Base-by-base conservation (phyloP, 2,888 invertebrate genomes). In the Epinotia nisella region DNA sequence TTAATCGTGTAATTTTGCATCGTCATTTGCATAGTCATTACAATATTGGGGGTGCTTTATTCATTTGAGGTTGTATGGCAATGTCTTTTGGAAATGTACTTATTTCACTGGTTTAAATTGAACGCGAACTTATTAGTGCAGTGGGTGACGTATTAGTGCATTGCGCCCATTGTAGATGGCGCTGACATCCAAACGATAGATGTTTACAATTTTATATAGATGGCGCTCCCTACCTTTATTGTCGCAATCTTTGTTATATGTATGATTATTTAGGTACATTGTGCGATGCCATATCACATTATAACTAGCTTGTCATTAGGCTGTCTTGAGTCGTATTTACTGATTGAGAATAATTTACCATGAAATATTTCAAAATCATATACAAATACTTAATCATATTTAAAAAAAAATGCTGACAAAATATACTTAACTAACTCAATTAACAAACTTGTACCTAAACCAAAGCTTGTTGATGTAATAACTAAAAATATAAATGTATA, bases 191-290 rank as follows among this genome's bases (percentile, higher is more conserved):
- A 66, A 64, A 19, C 3, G 0, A 0, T 3, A 51, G 2, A 10
- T n/a, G 9, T 13, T 24, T 24, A 39, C 39, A 9, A 0, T 0
- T 19, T 17, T 17, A 7, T 13, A 53, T n/a, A 65, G 70, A 71
- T 65, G 71, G 65, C 58, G 58, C 10, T 17, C 7, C 19, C n/a
- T n/a, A 10, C 61, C 49, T 41, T 49, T 45, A 15, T 29, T 29
- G 29, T 35, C 7, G 35, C 35, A 35, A 35, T 35, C 9, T 35
- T 35, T 9, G 35, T 35, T 35, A 35, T 7, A 9, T 9, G 7
- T 29, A 29, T 29, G 29, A 4, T 29, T 5, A 29, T 29, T 5
- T 29, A 29, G 5, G 7, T 35, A 29, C 7, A 29, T 29, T 5
- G n/a, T 29, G 7, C 7, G 29, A 29, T 29, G 29, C 5, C 29